Evolutionary conservation across 2,888 invertebrate genomes (phyloP).

Genomic region (Archips crataeganus): DNA sequence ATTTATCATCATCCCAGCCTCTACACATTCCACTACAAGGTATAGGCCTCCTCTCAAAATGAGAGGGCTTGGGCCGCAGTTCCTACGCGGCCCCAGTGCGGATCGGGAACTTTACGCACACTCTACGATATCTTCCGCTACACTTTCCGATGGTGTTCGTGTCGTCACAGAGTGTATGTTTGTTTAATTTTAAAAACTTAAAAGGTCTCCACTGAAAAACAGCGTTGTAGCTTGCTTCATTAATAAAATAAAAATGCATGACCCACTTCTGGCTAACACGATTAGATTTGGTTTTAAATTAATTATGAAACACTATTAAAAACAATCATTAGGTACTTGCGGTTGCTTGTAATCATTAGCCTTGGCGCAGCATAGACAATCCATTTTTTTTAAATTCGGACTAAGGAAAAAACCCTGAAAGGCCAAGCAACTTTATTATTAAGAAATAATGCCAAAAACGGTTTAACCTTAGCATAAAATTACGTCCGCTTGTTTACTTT

Average conservation of each 20-base stretch:
- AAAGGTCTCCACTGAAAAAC: too few relatives aligned
- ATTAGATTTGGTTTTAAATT: slow-evolving; percentile 25
- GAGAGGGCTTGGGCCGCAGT: too few relatives aligned
- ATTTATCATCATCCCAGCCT: too few relatives aligned
- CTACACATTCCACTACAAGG: too few relatives aligned
- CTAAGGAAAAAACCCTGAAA: slow-evolving; percentile 14
- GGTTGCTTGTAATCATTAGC: background rate
- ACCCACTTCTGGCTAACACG: background rate
- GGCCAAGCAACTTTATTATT: slow-evolving; percentile 15
- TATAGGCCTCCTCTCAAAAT: too few relatives aligned
- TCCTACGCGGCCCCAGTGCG: too few relatives aligned
- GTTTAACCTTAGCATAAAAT: slow-evolving; percentile 6
- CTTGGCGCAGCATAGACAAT: slow-evolving; percentile 17
- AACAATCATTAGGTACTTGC: slow-evolving; percentile 17
- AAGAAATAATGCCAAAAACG: slow-evolving; percentile 21
- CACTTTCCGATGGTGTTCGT: too few relatives aligned
- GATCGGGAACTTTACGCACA: too few relatives aligned
- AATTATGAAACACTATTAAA: slow-evolving; percentile 17
- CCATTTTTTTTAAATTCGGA: slow-evolving; percentile 5
- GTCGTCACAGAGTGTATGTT: too few relatives aligned
- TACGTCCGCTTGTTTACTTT: slow-evolving; percentile 17
- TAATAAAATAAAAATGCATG: background rate
- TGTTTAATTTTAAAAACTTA: too few relatives aligned
- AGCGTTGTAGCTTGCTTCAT: too few relatives aligned
- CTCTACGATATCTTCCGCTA: too few relatives aligned